Percentiles rank a stretch among this genome's conserved stretches.
Evolutionary conservation across 2,797 vertebrate genomes (phyloP).

Genomic region (Paratrypauchen microcephalus): DNA sequence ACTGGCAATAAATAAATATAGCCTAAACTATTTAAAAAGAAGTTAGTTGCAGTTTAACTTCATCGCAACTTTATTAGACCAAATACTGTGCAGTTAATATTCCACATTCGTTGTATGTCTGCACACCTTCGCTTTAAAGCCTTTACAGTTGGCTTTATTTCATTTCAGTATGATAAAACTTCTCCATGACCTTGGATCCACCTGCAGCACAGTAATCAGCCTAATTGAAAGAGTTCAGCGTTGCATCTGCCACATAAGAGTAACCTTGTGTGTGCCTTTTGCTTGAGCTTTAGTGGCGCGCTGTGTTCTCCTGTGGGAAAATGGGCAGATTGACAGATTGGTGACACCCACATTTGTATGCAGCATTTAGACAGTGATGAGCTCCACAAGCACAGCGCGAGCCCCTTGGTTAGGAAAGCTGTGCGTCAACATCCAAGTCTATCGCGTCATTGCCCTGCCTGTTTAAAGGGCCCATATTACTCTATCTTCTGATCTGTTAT

Average conservation of each 20-base stretch:
- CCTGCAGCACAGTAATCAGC: constrained; percentile 13
- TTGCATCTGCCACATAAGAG: constrained; percentile 35
- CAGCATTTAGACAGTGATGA: constrained; percentile 60
- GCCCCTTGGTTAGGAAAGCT: constrained; percentile 62
- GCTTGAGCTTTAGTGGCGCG: constrained; percentile 26
- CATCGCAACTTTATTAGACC: background rate
- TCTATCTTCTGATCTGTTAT: too few relatives aligned
- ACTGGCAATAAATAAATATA: background rate
- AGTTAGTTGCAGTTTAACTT: background rate
- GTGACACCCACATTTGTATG: constrained; percentile 71
- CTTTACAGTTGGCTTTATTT: constrained; percentile 8
- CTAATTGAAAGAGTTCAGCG: constrained; percentile 34
- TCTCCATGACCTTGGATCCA: constrained; percentile 30
- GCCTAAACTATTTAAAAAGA: background rate
- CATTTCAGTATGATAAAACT: constrained; percentile 16
- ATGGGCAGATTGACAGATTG: constrained; percentile 69
- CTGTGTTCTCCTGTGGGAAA: constrained; percentile 55
- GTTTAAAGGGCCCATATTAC: background rate
- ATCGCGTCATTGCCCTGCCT: constrained; percentile 47
- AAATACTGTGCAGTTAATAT: background rate
- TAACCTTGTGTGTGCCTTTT: constrained; percentile 34
- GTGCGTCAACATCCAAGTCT: constrained; percentile 57
- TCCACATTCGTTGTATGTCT: background rate
- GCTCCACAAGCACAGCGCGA: constrained; percentile 55
- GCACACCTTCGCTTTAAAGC: background rate